Conservation (phyloP, 2,888 invertebrate genomes). For the Rhabditoides inermis region DNA sequence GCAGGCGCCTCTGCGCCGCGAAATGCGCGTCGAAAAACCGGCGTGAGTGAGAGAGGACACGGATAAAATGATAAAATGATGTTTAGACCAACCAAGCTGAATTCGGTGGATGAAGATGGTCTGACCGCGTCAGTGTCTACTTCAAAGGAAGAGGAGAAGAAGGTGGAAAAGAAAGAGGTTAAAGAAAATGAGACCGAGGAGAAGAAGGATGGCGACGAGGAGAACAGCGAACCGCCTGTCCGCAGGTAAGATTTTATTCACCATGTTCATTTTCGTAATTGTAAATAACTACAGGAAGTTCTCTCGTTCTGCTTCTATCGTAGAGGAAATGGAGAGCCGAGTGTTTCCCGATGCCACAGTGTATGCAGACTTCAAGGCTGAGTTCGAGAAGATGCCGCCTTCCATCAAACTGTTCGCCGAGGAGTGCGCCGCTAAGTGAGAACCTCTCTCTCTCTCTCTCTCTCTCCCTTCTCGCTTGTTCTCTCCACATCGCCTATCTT, state of each 20-base stretch:
- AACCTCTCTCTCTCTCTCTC: too few species aligned
- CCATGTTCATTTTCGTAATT: too few species aligned
- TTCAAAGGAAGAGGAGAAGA: not conserved
- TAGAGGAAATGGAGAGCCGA: constrained; percentile 38
- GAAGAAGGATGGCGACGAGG: too few species aligned
- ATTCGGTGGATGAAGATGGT: constrained; percentile 10
- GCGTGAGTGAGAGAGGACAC: constrained; percentile 1
- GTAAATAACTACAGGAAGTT: constrained; percentile 34
- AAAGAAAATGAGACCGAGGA: constrained; percentile 1
- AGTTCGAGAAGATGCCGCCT: not conserved
- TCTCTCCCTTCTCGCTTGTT: too few species aligned
- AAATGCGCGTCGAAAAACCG: constrained; percentile 7
- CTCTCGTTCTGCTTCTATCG: constrained; percentile 34
- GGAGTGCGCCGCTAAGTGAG: too few species aligned
- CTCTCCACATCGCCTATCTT: constrained; percentile 7
- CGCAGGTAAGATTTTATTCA: too few species aligned
- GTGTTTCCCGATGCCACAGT: constrained; percentile 26
- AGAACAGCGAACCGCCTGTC: too few species aligned
- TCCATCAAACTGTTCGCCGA: too few species aligned
- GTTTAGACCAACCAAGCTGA: constrained; percentile 3
- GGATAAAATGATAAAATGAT: not conserved
- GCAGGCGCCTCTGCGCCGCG: too few species aligned
- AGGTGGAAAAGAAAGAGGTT: constrained; percentile 2
- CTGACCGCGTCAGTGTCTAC: not conserved
- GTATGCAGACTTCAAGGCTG: not conserved